A percentile compares a stretch with the other conserved stretches of the same genome.
phyloP scores from a whole-genome alignment of 2,113 vertebrate genomes.

The Phyllopteryx taeniolatus region DNA sequence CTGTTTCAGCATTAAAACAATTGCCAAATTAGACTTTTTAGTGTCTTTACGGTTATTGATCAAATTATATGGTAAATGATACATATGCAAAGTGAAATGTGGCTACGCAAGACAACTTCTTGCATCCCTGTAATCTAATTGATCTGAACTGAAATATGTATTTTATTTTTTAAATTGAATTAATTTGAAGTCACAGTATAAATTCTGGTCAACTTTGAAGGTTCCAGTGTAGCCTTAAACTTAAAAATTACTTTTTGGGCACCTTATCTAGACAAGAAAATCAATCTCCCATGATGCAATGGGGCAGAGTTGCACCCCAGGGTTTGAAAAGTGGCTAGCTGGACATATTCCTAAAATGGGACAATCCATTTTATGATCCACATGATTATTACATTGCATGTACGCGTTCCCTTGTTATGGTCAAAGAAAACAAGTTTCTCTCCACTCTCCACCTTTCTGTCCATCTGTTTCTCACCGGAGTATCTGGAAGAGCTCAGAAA shows the following conservation, averaged over 20 bases:
- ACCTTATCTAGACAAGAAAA: neutral
- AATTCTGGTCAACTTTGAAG: neutral
- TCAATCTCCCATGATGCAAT: too few species aligned
- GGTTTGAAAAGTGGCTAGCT: neutral
- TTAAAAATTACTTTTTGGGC: neutral
- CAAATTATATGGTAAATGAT: too few species aligned
- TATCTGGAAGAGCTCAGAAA: constrained; percentile 74
- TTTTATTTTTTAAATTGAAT: too few species aligned
- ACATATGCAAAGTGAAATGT: too few species aligned
- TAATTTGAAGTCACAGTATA: neutral
- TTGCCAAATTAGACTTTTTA: too few species aligned
- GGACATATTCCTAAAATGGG: neutral
- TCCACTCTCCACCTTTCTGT: constrained; percentile 56
- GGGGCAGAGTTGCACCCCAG: neutral
- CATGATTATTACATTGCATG: constrained; percentile 11
- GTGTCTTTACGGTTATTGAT: too few species aligned
- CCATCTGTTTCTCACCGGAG: constrained; percentile 58
- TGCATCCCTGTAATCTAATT: too few species aligned
- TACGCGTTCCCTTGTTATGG: constrained; percentile 45
- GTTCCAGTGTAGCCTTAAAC: neutral
- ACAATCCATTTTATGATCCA: neutral
- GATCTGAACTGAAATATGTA: too few species aligned
- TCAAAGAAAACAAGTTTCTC: constrained; percentile 68
- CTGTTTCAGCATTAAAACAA: too few species aligned
- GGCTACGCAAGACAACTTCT: too few species aligned